Conservation (phyloP, 2,888 invertebrate genomes). For the Cylindroiulus punctatus region DNA sequence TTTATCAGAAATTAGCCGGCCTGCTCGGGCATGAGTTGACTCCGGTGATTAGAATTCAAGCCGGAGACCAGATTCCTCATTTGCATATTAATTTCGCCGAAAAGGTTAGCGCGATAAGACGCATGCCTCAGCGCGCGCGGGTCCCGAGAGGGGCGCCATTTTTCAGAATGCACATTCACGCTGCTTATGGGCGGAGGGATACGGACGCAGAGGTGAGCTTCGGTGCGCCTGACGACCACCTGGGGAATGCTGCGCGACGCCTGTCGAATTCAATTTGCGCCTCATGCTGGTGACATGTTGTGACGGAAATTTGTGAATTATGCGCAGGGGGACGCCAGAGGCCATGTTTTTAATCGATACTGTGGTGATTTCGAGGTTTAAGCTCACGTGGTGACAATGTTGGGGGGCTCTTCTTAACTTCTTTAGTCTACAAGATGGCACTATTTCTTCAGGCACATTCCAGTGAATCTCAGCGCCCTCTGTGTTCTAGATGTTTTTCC, state of each 20-base stretch:
- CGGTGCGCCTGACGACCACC: slow-evolving; percentile 1
- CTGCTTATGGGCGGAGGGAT: not conserved
- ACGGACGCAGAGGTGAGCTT: not conserved
- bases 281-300: not conserved
- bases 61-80: slow-evolving; percentile 14
- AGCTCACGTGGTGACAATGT: too few species aligned
- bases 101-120: not conserved
- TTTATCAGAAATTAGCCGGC: not conserved
- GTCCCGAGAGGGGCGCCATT: not conserved
- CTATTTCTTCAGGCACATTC: too few species aligned
- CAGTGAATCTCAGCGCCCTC: too few species aligned
- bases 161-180: not conserved
- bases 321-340: too few species aligned
- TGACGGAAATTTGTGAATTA: not conserved
- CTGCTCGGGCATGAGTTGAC: not conserved
- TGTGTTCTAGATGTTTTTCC: too few species aligned
- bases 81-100: slow-evolving; percentile 25
- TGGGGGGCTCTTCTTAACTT: too few species aligned
- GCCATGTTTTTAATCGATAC: too few species aligned
- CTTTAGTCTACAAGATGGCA: too few species aligned
- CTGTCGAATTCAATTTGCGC: not conserved
- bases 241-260: not conserved
- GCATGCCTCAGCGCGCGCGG: not conserved
- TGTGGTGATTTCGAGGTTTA: not conserved
- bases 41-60: slow-evolving; percentile 9